Evolutionary conservation across 1,140 invertebrate species (phyloP), one percentile per base, ranked within the genome.

Genomic region (Drosophila orosa): DNA sequence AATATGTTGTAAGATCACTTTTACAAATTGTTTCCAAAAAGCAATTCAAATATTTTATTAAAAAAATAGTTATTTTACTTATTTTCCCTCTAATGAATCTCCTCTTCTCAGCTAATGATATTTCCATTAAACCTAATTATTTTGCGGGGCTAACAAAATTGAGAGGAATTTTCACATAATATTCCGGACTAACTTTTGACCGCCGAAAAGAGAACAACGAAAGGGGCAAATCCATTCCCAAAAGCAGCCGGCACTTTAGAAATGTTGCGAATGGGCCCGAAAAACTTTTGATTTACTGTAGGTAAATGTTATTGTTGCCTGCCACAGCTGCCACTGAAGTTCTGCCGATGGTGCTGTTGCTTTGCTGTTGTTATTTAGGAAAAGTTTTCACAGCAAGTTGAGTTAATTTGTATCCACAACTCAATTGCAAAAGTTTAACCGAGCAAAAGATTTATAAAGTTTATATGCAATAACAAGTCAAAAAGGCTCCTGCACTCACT

Each of bases 401-500:
- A 89, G 84, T 90, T 90, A 89, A 84, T 90, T 87, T 87, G 83
- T 89, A 89, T 89, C 76, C 84, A 78, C 74, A 89, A 89, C 84
- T 89, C 84, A 80, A 89, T 89, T 89, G 84, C 77, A 84, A 89
- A 89, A 89, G 84, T 89, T 89, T 74, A 90, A 84, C 85, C 77
- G 77, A 75, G 84, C 84, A 84, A 89, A 89, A 90, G 84, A 89
- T 89, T 89, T 89, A 89, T 90, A 72, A 89, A 90, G 58, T 89
- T 89, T 89, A 74, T 80, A 89, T 89, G 84, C 84, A 83, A 87
- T 89, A 87, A 89, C 80, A 87, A 63, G 60, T 69, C 72, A 59
- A 69, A 44, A 80, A 71, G 68, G 68, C 52, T 72, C 42, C 52
- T 39, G 61, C 29, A 63, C 35, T 57, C 33, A 27, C n/a, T 17